These are phyloP conservation scores for Palythoa grandis DNA, from an alignment of 92 coral and sea anemone genomes.

Conservation along the genomic window DNA sequence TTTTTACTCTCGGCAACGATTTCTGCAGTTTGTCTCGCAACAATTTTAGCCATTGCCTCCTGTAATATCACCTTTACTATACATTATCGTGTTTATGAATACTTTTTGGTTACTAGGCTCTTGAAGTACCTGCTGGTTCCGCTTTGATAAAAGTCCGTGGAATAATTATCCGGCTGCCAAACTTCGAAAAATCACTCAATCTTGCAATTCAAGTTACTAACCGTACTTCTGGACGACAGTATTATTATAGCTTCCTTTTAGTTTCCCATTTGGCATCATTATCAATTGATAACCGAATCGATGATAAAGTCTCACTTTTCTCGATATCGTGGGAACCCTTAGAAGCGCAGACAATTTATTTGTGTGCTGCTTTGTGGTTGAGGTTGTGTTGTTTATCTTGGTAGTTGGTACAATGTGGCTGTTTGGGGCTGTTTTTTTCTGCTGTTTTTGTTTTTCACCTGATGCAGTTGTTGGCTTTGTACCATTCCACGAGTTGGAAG, in stretches of 20 bases:
- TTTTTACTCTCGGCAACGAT: too few relatives aligned
- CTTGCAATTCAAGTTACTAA: background rate
- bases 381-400: background rate
- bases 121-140: too few relatives aligned
- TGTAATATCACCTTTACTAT: too few relatives aligned
- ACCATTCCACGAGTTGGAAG: background rate
- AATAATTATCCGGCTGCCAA: too few relatives aligned
- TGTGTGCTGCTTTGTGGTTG: background rate
- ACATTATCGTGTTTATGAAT: too few relatives aligned
- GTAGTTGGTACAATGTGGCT: background rate
- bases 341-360: slow-evolving; percentile 1
- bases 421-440: background rate
- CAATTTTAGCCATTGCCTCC: too few relatives aligned
- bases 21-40: too few relatives aligned
- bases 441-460: background rate
- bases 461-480: background rate
- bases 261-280: slow-evolving; percentile 58
- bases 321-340: slow-evolving; percentile 43
- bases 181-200: too few relatives aligned
- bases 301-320: slow-evolving; percentile 50
- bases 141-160: too few relatives aligned
- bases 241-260: slow-evolving; percentile 46
- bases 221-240: slow-evolving; percentile 50
- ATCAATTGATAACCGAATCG: slow-evolving; percentile 59
- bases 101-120: too few relatives aligned